Evolutionary conservation across 2,888 invertebrate species (phyloP).

Genomic region (Tupiocoris notatus): DNA sequence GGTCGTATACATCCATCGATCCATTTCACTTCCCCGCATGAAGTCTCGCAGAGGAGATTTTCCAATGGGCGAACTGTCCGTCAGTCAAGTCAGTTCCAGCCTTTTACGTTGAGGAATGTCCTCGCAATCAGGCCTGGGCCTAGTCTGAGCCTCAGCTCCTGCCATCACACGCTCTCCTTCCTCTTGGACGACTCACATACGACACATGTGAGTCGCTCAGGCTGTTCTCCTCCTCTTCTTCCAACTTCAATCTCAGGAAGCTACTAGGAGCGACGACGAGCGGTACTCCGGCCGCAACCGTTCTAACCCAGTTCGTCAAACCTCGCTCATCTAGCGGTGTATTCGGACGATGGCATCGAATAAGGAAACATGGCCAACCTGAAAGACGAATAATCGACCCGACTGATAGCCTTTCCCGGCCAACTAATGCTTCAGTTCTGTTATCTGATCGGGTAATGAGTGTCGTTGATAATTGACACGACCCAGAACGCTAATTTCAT

Average conservation of each 20-base stretch:
- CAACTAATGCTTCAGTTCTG: neutral
- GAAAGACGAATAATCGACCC: neutral
- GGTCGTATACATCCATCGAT: too few relatives aligned
- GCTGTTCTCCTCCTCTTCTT: constrained; percentile 1
- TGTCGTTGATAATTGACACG: too few relatives aligned
- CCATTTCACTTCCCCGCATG: too few relatives aligned
- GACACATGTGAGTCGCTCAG: constrained; percentile 35
- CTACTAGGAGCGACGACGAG: constrained; percentile 6
- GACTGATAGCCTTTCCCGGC: neutral
- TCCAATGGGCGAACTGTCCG: neutral
- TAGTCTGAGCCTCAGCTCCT: neutral
- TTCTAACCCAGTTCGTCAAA: constrained; percentile 36
- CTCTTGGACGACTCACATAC: neutral
- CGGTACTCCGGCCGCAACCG: constrained; percentile 39
- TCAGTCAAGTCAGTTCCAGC: neutral
- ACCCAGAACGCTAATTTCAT: too few relatives aligned
- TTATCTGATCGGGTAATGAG: neutral
- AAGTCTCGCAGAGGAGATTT: too few relatives aligned
- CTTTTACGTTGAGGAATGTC: constrained; percentile 23
- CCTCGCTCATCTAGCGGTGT: constrained; percentile 34
- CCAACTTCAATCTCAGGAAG: too few relatives aligned
- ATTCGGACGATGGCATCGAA: neutral
- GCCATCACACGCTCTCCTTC: neutral
- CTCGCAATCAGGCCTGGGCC: constrained; percentile 6
- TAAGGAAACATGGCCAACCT: neutral